phyloP scores from a whole-genome alignment of 2,888 invertebrate species.

The Pinctada fucata region DNA sequence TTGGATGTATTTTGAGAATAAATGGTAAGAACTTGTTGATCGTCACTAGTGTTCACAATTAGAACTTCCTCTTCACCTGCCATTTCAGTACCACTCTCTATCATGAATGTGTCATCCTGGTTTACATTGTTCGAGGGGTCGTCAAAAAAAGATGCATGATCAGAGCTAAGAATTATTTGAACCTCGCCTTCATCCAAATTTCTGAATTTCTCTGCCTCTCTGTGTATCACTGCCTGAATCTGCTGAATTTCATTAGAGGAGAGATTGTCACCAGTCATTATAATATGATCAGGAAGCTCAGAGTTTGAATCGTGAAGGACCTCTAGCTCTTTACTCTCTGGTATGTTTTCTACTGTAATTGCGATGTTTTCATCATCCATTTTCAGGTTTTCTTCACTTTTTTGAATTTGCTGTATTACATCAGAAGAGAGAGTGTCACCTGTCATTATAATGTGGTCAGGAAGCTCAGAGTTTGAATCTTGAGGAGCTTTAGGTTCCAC shows the following conservation, averaged over 20 bases:
- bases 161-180: background rate
- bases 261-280: constrained; percentile 26
- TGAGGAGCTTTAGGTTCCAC: too few species aligned
- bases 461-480: too few species aligned
- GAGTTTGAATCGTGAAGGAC: too few species aligned
- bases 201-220: constrained; percentile 8
- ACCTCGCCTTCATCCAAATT: background rate
- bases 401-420: background rate
- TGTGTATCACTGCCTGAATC: background rate
- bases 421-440: constrained; percentile 20
- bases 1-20: background rate
- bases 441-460: constrained; percentile 24
- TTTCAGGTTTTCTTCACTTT: too few species aligned
- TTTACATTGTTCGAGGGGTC: background rate
- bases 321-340: too few species aligned
- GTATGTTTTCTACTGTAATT: too few species aligned
- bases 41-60: background rate
- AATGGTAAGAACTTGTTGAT: background rate
- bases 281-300: constrained; percentile 17
- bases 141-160: background rate
- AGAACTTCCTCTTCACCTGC: background rate
- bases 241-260: constrained; percentile 6
- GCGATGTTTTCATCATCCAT: too few species aligned
- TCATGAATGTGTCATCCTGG: too few species aligned
- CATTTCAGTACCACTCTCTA: background rate